Base-by-base conservation (phyloP, 2,113 vertebrate genomes). In the Antechinus stuartii region DNA sequence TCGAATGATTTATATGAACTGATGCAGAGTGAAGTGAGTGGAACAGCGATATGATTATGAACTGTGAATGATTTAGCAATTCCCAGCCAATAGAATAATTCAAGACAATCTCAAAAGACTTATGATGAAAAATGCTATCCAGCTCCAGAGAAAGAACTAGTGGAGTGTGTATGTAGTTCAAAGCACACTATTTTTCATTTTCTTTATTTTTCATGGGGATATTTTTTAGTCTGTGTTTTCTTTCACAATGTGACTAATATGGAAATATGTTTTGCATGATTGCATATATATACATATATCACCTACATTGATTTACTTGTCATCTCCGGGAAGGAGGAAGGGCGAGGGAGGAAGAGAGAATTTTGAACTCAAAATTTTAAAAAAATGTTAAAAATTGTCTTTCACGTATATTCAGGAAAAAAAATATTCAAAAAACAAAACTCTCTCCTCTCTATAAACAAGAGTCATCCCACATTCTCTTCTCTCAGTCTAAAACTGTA, bases 391-490 rank as follows among this genome's bases (percentile, higher is more conserved):
- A 35, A 35, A 68, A 35, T 68, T 61, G 9, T 11, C 35, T 68
- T n/a, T 52, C 50, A 68, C 30, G 12, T 68, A 3, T 68, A 68
- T 35, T 68, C 11, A 68, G 61, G 49, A 49, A 68, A 68, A 68
- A 61, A 68, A 68, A 61, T 68, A 6, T 61, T 61, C 3, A 68
- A 68, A 68, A 35, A 68, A 35, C 57, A 35, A 68, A 68, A 23
- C 93, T 93, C 96, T 52, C 35, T 96, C 90, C 27, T 61, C 3
- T 35, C 11, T 35, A 94, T 49, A 90, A 92, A 10, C n/a, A 53
- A 35, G 89, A 94, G 57, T 68, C 27, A 35, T 94, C 90, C 25
- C 9, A 23, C 30, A 27, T 35, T 7, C 57, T 54, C 8, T 35
- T 10, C 50, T 4, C 16, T 94, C 47, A 11, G 55, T 5, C 19